Evolutionary conservation across 2,113 vertebrate species (phyloP), one percentile per base, ranked within the genome.

Genomic region (Mugil cephalus): DNA sequence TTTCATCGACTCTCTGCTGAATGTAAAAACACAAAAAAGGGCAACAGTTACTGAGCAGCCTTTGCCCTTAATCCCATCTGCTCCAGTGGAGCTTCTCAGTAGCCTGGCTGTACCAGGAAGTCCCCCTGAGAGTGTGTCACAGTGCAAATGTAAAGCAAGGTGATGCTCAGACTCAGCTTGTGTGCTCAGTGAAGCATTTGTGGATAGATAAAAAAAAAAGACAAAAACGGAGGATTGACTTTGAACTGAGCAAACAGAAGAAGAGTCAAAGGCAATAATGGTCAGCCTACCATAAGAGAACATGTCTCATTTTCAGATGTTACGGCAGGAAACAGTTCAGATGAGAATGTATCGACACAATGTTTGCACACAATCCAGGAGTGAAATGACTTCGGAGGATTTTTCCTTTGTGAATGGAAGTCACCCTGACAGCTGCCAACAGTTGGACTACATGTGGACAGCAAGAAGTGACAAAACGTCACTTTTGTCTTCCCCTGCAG

Each of bases 11-110:
- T 69, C 52, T 69, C 50, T 45, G 36, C 69, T 56, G 61, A 77
- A 78, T 60, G 58, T 40, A 78, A 76, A 75, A 74, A 71, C 30
- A 58, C 10, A 75, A 62, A 59, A 72, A 85, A 63, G 40, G 56
- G 74, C 74, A 88, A 42, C 58, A 69, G 72, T 79, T 52, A 58
- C 30, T 64, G 59, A 80, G 63, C 64, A 58, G 69, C 78, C 51
- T 83, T 65, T 77, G 53, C 65, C 82, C 61, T 82, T 86, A 86
- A 87, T 87, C 83, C 85, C 83, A 60, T 84, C 77, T 85, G 80
- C 86, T 78, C 69, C 66, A 72, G 48, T 75, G 84, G 69, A 83
- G 82, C 82, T 60, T 70, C 77, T 85, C 80, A 52, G 61, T 40
- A 62, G 75, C 60, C 52, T 6, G 63, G 59, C 38, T 58, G 63